Base-by-base conservation (phyloP, 2,888 invertebrate genomes). In the Ennomos quercinarius region DNA sequence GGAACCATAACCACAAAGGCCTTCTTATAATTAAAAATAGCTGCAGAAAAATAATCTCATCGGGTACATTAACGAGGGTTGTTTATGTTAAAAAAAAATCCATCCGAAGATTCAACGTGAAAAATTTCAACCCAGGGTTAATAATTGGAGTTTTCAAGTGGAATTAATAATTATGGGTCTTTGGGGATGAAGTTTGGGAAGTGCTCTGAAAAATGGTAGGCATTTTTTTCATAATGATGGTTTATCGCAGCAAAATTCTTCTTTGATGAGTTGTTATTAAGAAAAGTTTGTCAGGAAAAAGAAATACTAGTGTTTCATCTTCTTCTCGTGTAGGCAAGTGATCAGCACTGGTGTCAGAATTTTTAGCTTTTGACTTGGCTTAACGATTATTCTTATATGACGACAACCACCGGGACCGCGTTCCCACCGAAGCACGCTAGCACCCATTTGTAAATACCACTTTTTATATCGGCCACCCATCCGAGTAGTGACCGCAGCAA, bases 131-230 rank as follows among this genome's bases (percentile, higher is more conserved):
- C 42, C 45, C 51, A 35, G 27, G 43, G 51, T 61, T 61, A 55
- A 51, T 60, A 51, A 61, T 55, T 56, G 55, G 60, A 61, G 47
- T 61, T 61, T 61, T 47, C 60, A 51, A 61, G 51, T 44, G 43
- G 43, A 56, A 50, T 56, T 51, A 56, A 47, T 61, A 47, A 61
- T 61, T 55, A 61, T 47, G 47, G 55, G 43, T 38, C 37, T 47
- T 50, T 11, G 36, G 42, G 34, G 44, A 50, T 42, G 17, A 47
- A 56, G 46, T 48, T 46, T 12, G 17, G 47, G 51, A 51, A 51
- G 42, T 13, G 11, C 51, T 42, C 39, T n/a, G 47, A 47, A 60
- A 51, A 55, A 55, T 54, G 13, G 34, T 37, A 17, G 39, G 48
- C 34, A 44, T 46, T 59, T 59, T 37, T 50, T 51, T 9, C 41